phyloP scores from a whole-genome alignment of 2,888 invertebrate genomes.

The Adelphocoris suturalis region DNA sequence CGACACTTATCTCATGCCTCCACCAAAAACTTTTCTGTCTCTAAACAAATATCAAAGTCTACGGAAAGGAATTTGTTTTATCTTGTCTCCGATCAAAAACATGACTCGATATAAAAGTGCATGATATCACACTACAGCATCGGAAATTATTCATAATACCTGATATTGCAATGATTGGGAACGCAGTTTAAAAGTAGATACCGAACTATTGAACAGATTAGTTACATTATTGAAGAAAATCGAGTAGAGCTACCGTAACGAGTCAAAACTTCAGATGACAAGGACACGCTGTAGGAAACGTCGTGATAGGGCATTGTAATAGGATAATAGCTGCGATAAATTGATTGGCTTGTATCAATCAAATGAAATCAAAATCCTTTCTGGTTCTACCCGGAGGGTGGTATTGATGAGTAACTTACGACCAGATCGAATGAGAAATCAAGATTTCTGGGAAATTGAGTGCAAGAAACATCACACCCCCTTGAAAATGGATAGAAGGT shows the following conservation, averaged over 20 bases:
- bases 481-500: not conserved
- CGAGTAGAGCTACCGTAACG: not conserved
- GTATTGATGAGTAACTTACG: not conserved
- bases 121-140: no score
- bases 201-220: no score
- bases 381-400: not conserved
- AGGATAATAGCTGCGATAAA: conserved; percentile 14
- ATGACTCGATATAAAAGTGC: not conserved
- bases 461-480: conserved; percentile 12
- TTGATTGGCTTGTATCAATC: not conserved
- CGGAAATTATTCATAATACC: not conserved
- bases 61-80: not conserved
- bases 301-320: conserved; percentile 16
- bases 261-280: not conserved
- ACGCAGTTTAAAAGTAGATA: not conserved
- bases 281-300: conserved; percentile 9
- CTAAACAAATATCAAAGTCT: conserved; percentile 36
- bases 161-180: not conserved
- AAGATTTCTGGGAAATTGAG: not conserved
- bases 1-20: not conserved
- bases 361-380: not conserved
- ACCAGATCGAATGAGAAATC: not conserved
- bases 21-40: not conserved
- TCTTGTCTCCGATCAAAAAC: not conserved
- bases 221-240: no score